Base-by-base conservation (phyloP, 2,113 vertebrate species). In the Montifringilla adamsi region DNA sequence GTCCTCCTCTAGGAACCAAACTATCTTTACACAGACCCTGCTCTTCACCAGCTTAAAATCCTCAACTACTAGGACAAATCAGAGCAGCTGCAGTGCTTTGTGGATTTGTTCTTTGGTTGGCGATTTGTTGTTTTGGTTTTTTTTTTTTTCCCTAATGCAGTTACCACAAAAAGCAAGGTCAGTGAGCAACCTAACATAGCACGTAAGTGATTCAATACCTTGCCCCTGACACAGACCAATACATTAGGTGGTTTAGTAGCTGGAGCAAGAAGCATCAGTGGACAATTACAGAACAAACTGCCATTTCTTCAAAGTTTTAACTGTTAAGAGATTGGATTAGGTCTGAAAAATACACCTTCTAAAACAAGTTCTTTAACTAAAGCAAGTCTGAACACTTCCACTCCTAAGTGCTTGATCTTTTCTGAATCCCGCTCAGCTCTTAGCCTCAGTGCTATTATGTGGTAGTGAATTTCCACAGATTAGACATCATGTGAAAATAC, bases 401-500 rank as follows among this genome's bases (percentile, higher is more conserved):
- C 22, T 87, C n/a, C 1, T 39, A 90, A 96, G 73, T 56, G 76
- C 93, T 96, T 96, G 94, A 96, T 96, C 93, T 90, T 90, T 79
- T 64, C 94, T 87, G 90, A 96, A 94, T 86, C 94, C 93, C 0
- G 13, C 87, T 95, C 87, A 93, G 86, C 69, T 85, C 87, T 63
- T 69, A 93, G 93, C 92, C 93, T 92, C 89, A 82, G 77, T 13
- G 41, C 88, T 95, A 92, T 97, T 97, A 97, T 96, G 94, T 89
- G 93, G 94, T 96, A 93, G 95, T 73, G 80, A 90, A 94, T 96
- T 96, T 95, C 91, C 95, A 97, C 93, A 96, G 90, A 96, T 96
- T 84, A 97, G 77, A 84, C 95, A 96, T 95, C 95, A 95, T 94
- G 95, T 95, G 94, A 97, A 97, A 97, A 94, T 84, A 96, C 74